These are phyloP conservation scores for Charanyca ferruginea DNA, from an alignment of 2,888 invertebrate species.

Conservation along the genomic window DNA sequence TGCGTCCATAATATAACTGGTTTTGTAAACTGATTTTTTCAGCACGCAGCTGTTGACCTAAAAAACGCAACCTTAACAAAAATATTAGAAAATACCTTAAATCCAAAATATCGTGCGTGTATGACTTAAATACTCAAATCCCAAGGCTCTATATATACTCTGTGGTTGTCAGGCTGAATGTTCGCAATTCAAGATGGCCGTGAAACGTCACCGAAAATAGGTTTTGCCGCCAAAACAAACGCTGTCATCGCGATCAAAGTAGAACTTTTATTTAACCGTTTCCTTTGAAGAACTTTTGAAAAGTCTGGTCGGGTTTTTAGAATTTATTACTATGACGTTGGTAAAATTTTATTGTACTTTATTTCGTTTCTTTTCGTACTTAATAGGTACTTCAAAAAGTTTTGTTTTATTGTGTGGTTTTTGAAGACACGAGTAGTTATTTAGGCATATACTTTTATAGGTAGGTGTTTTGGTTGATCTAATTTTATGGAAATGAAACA, in stretches of 20 bases:
- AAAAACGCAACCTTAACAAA: not conserved
- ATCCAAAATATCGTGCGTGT: conserved; percentile 1
- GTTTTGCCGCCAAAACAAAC: conserved; percentile 78
- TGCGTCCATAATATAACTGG: not conserved
- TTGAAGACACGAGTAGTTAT: not conserved
- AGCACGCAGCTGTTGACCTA: not conserved
- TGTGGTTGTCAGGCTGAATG: conserved; percentile 11
- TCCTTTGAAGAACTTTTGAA: conserved; percentile 70
- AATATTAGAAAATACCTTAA: not conserved
- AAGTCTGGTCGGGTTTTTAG: not conserved
- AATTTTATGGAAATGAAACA: conserved; percentile 18
- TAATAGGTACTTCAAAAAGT: not conserved
- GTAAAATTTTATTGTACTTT: no score
- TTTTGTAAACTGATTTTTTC: not conserved
- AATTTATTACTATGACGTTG: conserved; percentile 25
- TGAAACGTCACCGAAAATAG: conserved; percentile 65
- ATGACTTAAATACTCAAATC: not conserved
- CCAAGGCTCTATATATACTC: conserved; percentile 26
- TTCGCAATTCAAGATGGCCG: conserved; percentile 60
- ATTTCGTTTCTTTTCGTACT: no score
- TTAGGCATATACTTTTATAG: not conserved
- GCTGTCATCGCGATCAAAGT: conserved; percentile 76
- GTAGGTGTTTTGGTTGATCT: conserved; percentile 14
- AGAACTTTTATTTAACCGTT: conserved; percentile 68
- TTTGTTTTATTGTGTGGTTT: no score